A percentile compares a stretch with the other conserved stretches of the same genome.
Conservation (phyloP, 1,140 invertebrate genomes). For the Trichonephila clavata region DNA sequence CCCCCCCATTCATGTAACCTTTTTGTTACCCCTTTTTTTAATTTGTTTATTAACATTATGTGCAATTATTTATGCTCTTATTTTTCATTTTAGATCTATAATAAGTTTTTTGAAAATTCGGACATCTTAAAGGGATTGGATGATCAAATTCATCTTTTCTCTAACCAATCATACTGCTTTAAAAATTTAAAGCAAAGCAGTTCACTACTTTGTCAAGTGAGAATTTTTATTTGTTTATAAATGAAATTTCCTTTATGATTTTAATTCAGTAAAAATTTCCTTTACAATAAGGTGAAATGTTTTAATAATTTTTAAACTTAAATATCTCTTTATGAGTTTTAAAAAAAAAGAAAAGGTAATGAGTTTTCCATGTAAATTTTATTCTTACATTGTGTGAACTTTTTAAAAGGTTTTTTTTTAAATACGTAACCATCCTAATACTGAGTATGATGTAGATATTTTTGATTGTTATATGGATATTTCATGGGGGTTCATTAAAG, state of each 20-base stretch:
- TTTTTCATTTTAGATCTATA: background rate
- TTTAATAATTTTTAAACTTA: background rate
- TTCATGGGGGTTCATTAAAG: too few relatives aligned
- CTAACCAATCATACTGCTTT: background rate
- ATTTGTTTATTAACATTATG: background rate
- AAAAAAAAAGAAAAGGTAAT: background rate
- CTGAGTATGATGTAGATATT: too few relatives aligned
- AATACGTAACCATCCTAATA: too few relatives aligned
- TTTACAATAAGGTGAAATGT: background rate
- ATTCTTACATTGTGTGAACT: too few relatives aligned
- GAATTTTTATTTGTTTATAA: background rate
- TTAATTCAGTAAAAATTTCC: background rate
- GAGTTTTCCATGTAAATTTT: background rate
- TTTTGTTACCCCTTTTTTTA: background rate
- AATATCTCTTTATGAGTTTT: background rate
- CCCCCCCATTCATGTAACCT: background rate
- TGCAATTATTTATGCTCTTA: background rate
- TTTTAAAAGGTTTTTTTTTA: too few relatives aligned
- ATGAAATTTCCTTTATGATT: background rate
- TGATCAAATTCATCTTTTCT: background rate
- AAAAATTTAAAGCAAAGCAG: slow-evolving; percentile 3
- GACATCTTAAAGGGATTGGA: background rate
- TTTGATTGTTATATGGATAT: too few relatives aligned
- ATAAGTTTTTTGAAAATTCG: background rate
- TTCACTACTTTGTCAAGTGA: background rate